Evolutionary conservation across 30 jellyfish, hydroid and myxozoan species (phyloP).

Genomic region (Nemopilema nomurai): DNA sequence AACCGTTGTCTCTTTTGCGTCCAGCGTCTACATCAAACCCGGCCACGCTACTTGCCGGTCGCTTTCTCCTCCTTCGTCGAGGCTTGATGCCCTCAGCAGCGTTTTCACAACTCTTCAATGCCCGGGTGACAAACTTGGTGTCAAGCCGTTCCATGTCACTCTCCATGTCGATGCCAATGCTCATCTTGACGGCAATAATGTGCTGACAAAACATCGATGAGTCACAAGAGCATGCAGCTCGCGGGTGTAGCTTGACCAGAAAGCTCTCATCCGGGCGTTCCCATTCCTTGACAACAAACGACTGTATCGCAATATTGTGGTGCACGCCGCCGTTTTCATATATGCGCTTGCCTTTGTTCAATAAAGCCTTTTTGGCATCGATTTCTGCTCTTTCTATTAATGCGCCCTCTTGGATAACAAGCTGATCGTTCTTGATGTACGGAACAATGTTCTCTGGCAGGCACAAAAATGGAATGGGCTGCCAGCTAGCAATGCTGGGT

Average conservation of each 20-base stretch:
- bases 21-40: conserved; percentile 36
- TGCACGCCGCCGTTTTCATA: conserved; percentile 67
- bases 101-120: conserved; percentile 58
- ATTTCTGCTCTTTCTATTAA: conserved; percentile 61
- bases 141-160: conserved; percentile 73
- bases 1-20: conserved; percentile 28
- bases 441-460: conserved; percentile 80
- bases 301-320: conserved; percentile 58
- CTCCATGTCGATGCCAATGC: conserved; percentile 88
- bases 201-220: conserved; percentile 83
- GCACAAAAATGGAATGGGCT: conserved; percentile 68
- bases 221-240: conserved; percentile 83
- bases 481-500: conserved; percentile 44
- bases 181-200: conserved; percentile 85
- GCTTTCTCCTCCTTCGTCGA: conserved; percentile 53
- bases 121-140: conserved; percentile 58
- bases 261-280: conserved; percentile 46
- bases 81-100: conserved; percentile 70
- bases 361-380: conserved; percentile 59
- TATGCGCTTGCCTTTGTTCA: conserved; percentile 50
- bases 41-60: conserved; percentile 8
- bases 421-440: conserved; percentile 69
- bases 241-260: conserved; percentile 77
- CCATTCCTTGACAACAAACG: conserved; percentile 55
- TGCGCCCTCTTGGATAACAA: conserved; percentile 67